These are phyloP conservation scores for Pemphredon lugubris DNA, from an alignment of 2,888 invertebrate genomes.

Conservation along the genomic window DNA sequence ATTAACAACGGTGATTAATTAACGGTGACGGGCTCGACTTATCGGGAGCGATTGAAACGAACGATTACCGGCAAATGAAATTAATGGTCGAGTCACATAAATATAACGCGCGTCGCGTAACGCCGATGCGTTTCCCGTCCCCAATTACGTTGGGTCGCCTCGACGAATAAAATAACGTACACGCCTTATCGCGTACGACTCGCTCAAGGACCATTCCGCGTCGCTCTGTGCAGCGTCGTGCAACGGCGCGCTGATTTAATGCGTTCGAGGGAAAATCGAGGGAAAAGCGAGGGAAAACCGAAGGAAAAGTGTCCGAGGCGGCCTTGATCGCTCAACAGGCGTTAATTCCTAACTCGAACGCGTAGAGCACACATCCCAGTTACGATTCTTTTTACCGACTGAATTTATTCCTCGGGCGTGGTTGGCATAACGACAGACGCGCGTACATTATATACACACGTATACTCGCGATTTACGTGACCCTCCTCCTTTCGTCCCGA, in stretches of 20 bases:
- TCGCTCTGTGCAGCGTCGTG: background rate
- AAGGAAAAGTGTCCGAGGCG: background rate
- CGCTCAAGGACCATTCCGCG: too few relatives aligned
- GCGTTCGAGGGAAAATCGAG: background rate
- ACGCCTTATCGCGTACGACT: too few relatives aligned
- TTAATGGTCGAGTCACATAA: too few relatives aligned
- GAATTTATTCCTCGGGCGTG: constrained; percentile 66
- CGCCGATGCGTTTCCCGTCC: too few relatives aligned
- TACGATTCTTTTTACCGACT: constrained; percentile 53
- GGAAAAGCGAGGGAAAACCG: background rate
- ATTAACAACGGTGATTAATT: constrained; percentile 21
- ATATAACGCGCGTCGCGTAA: too few relatives aligned
- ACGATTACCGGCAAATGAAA: background rate
- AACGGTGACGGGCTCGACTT: constrained; percentile 11
- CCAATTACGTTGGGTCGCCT: too few relatives aligned
- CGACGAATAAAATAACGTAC: too few relatives aligned
- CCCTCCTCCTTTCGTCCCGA: constrained; percentile 7
- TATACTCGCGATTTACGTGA: constrained; percentile 64
- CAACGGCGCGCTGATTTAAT: background rate
- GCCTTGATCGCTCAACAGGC: constrained; percentile 50
- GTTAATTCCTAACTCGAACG: constrained; percentile 57
- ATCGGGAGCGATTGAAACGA: background rate
- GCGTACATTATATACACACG: too few relatives aligned
- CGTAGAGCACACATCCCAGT: constrained; percentile 41
- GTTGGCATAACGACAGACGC: constrained; percentile 58